Evolutionary conservation across 2,888 invertebrate species (phyloP).

Genomic region (Polyommatus icarus): DNA sequence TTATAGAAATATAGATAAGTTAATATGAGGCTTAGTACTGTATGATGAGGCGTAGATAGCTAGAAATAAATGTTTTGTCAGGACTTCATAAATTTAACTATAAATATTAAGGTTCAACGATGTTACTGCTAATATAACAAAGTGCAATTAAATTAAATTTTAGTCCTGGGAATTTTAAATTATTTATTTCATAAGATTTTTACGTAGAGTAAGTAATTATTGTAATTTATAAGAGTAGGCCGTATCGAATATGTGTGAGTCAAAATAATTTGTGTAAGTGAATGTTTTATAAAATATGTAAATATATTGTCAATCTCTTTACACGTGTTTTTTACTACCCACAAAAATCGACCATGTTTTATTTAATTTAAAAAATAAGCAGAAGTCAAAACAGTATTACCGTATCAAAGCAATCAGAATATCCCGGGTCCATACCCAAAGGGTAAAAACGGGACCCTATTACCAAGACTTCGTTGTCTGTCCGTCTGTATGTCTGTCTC

Average conservation of each 20-base stretch:
- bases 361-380: too few species aligned
- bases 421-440: too few species aligned
- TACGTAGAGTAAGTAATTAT: slow-evolving; percentile 29
- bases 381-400: too few species aligned
- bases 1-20: slow-evolving; percentile 32
- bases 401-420: too few species aligned
- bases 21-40: slow-evolving; percentile 35
- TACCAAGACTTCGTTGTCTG: too few species aligned
- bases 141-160: slow-evolving; percentile 18
- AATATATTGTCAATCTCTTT: slow-evolving; percentile 23
- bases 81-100: not conserved
- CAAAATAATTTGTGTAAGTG: slow-evolving; percentile 45
- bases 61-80: slow-evolving; percentile 25
- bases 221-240: slow-evolving; percentile 21
- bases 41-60: slow-evolving; percentile 3
- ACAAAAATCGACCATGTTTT: too few species aligned
- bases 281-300: slow-evolving; percentile 44
- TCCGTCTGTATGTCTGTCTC: too few species aligned
- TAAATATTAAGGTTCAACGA: not conserved
- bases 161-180: slow-evolving; percentile 35
- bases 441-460: too few species aligned
- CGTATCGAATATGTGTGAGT: slow-evolving; percentile 41
- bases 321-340: not conserved
- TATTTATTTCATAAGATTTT: slow-evolving; percentile 39
- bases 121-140: not conserved